Conservation (phyloP, 2,113 vertebrate species). For the Periophthalmus modestus region DNA sequence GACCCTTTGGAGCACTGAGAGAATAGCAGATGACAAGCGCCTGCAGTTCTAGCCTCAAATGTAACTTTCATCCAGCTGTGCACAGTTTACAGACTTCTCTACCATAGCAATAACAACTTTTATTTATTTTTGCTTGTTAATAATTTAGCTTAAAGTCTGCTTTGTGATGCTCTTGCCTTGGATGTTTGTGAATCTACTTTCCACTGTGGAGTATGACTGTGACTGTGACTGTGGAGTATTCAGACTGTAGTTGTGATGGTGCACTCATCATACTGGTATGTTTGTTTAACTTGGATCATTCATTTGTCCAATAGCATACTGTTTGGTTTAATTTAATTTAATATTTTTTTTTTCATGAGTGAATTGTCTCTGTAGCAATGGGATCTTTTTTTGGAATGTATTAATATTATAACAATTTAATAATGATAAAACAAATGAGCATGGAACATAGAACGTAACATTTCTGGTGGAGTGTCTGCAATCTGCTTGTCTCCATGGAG, state of each 20-base stretch:
- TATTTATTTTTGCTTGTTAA: background rate
- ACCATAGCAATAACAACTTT: background rate
- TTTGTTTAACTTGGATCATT: background rate
- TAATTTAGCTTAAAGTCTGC: background rate
- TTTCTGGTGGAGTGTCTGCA: no score
- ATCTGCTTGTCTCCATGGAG: no score
- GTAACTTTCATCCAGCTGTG: background rate
- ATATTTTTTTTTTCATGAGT: no score
- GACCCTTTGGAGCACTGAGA: constrained; percentile 4
- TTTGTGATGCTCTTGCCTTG: background rate
- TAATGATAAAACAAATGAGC: no score
- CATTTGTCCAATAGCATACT: no score
- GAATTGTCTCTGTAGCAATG: no score
- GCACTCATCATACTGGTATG: background rate
- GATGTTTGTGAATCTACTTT: background rate
- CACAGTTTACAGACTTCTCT: background rate
- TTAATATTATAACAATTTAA: no score
- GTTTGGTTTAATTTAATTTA: no score
- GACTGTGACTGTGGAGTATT: background rate
- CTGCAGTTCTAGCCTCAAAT: constrained; percentile 7
- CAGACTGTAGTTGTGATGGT: background rate
- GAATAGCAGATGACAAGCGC: constrained; percentile 26
- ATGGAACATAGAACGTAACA: no score
- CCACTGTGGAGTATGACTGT: background rate
- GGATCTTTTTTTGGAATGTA: no score